Evolutionary conservation across 1,140 invertebrate genomes (phyloP).

Genomic region (Myzus persicae): DNA sequence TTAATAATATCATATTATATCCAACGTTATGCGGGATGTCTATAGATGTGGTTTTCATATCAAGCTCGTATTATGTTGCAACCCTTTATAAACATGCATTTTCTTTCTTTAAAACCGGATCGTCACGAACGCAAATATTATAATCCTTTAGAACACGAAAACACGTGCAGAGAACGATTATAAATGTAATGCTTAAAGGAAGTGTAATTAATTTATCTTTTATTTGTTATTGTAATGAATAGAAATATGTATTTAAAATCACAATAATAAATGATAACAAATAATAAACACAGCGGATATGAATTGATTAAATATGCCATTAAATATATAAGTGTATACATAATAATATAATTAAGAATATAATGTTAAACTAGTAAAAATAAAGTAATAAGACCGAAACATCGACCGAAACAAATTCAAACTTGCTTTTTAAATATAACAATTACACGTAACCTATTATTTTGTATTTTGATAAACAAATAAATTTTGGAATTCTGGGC

Average conservation of each 20-base stretch:
- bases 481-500: no score
- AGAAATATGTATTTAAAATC: neutral
- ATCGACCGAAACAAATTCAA: neutral
- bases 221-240: neutral
- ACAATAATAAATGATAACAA: neutral
- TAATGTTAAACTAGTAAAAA: neutral
- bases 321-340: neutral
- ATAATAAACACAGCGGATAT: neutral
- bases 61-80: constrained; percentile 17
- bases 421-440: neutral
- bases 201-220: neutral
- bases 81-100: neutral
- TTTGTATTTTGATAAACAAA: no score
- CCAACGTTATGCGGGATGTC: neutral
- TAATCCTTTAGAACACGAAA: neutral
- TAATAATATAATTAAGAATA: no score
- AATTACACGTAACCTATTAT: no score
- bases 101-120: constrained; percentile 8
- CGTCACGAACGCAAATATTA: neutral
- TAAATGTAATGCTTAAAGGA: neutral
- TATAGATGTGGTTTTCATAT: neutral
- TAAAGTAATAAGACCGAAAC: neutral
- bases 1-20: neutral
- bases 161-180: neutral
- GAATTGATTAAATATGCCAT: neutral